Conservation (phyloP, 2,113 vertebrate species). For the Xiphophorus hellerii region DNA sequence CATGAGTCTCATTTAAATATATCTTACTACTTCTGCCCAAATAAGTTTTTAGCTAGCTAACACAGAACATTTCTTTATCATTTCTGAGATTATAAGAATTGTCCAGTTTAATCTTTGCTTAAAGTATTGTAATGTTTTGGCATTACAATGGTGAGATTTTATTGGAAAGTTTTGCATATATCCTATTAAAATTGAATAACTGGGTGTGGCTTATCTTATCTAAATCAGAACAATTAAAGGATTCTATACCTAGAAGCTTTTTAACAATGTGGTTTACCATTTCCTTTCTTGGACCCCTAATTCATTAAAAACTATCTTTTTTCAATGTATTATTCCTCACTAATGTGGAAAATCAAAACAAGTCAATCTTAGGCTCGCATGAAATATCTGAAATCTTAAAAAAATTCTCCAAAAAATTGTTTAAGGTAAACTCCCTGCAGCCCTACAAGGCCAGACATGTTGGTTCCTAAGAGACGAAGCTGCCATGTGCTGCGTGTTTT, state of each 20-base stretch:
- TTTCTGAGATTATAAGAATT: too few relatives aligned
- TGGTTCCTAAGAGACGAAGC: constrained; percentile 7
- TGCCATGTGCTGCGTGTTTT: background rate
- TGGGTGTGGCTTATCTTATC: background rate
- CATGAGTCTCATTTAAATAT: too few relatives aligned
- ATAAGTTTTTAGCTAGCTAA: too few relatives aligned
- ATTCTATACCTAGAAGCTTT: background rate
- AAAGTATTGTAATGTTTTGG: too few relatives aligned
- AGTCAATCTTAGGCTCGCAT: too few relatives aligned
- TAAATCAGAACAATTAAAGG: background rate
- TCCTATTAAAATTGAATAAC: background rate
- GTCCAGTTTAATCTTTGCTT: too few relatives aligned
- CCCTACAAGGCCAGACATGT: background rate
- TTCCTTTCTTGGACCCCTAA: background rate
- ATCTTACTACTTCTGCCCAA: too few relatives aligned
- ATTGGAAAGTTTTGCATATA: background rate
- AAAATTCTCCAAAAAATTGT: too few relatives aligned
- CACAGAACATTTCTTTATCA: too few relatives aligned
- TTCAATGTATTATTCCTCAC: constrained; percentile 23
- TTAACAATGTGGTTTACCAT: background rate
- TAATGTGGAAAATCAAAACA: constrained; percentile 18
- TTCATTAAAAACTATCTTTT: background rate
- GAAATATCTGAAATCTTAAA: too few relatives aligned
- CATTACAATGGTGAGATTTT: too few relatives aligned
- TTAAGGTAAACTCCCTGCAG: too few relatives aligned